Evolutionary conservation across 1,140 invertebrate species (phyloP), one percentile per base, ranked within the genome.

Genomic region (Batillaria attramentaria): DNA sequence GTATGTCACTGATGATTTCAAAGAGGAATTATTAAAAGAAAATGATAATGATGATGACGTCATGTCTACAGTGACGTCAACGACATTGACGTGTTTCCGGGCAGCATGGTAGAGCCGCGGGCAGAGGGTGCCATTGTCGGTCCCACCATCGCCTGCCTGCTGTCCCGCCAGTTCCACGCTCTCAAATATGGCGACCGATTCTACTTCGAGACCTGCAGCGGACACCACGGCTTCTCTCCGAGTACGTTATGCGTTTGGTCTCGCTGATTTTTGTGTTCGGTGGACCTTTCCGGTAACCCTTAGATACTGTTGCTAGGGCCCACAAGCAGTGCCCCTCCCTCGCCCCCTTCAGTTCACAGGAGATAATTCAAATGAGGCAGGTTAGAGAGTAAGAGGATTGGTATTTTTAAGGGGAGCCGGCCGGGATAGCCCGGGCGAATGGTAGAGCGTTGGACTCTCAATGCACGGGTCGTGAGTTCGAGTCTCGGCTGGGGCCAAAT

Each of bases 141-240:
- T 13, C 97, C 97, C 0, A 98, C 97, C 0, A 96, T 99, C 88
- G 96, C 97, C 39, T 99, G 97, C 87, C 97, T 99, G 79, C 95
- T 99, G 83, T 97, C 95, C 41, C 96, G 97, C 80, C 97, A 98
- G 91, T 98, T 98, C 92, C 92, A 95, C 79, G 96, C 97, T 88
- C 91, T 96, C 31, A 94, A 97, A 80, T 92, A 95, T 80, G 98
- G 98, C 70, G 98, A 99, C 90, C 93, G 98, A 86, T 99, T 98
- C 91, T 99, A 97, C 96, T 99, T 97, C 86, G 97, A 99, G 90
- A 93, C 98, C 77, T 33, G 50, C 20, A 62, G 79, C 37, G 93
- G 28, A 70, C 39, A 39, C 18, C 54, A 39, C 13, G 79, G 79
- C 2, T 83, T 83, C 42, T 80, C 65, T 0, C 4, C 37, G 39